These are phyloP conservation scores for Drosophila bocqueti DNA, from an alignment of 1,140 invertebrate genomes.

Conservation along the genomic window DNA sequence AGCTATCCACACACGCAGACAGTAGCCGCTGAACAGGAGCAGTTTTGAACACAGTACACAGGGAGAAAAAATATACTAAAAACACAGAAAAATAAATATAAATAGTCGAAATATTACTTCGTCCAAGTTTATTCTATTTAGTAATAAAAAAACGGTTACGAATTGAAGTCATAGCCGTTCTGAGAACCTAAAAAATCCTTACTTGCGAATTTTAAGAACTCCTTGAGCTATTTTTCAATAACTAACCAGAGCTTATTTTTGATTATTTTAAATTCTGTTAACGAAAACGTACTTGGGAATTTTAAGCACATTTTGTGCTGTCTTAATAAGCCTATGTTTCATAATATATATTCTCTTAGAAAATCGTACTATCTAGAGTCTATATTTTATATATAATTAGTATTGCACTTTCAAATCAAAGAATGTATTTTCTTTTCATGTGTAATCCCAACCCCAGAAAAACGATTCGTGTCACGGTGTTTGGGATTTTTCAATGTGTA, in stretches of 20 bases:
- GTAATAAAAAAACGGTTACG: too few species aligned
- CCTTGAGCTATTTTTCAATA: too few species aligned
- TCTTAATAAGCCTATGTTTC: too few species aligned
- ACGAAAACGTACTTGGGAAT: not conserved
- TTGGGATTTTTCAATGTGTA: slow-evolving; percentile 83
- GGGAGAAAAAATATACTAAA: not conserved
- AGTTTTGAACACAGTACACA: slow-evolving; percentile 12
- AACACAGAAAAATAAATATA: not conserved
- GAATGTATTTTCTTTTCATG: not conserved
- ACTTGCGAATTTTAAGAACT: too few species aligned
- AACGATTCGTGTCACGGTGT: slow-evolving; percentile 67
- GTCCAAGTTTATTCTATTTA: too few species aligned
- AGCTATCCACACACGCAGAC: slow-evolving; percentile 24
- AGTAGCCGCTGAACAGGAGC: slow-evolving; percentile 50
- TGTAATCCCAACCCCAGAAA: slow-evolving; percentile 8
- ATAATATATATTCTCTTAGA: too few species aligned
- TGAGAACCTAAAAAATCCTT: not conserved
- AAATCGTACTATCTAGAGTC: too few species aligned
- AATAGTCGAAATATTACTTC: not conserved
- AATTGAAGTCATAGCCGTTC: not conserved
- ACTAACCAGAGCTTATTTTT: too few species aligned
- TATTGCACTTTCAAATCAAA: not conserved
- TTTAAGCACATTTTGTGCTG: not conserved
- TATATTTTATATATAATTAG: too few species aligned
- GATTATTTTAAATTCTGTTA: too few species aligned